Evolutionary conservation across 2,113 vertebrate species (phyloP).

Genomic region (Plectropomus leopardus): DNA sequence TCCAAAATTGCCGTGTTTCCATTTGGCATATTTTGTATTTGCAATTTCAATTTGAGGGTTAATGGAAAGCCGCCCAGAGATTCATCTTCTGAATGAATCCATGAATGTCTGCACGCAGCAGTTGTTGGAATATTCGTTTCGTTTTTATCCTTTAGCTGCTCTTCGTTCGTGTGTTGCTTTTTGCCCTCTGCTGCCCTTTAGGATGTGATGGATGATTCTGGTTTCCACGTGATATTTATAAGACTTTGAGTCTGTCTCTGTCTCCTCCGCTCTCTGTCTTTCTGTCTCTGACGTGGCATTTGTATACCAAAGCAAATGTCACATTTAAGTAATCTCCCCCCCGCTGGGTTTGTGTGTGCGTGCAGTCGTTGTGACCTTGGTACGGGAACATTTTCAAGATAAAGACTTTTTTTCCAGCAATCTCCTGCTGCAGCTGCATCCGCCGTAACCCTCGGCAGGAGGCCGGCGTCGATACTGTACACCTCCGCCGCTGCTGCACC

Average conservation of each 20-base stretch:
- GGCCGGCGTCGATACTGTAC: neutral
- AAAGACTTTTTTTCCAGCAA: neutral
- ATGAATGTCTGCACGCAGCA: too few species aligned
- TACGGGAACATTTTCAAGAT: neutral
- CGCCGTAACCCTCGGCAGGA: neutral
- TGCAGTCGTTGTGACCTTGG: neutral
- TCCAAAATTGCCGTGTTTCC: too few species aligned
- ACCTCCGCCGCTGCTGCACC: neutral
- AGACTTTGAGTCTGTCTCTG: neutral
- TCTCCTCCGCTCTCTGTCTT: neutral
- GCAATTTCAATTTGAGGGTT: too few species aligned
- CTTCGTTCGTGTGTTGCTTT: neutral
- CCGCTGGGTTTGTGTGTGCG: neutral
- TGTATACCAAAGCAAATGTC: slow-evolving; percentile 36
- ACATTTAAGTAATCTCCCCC: neutral
- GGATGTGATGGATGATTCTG: slow-evolving; percentile 22
- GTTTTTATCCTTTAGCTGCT: neutral
- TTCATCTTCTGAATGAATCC: too few species aligned
- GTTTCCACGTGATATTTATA: neutral
- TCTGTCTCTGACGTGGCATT: slow-evolving; percentile 4
- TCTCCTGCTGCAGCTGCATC: neutral
- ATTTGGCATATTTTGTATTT: too few species aligned
- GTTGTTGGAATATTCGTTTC: neutral
- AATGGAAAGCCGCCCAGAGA: too few species aligned
- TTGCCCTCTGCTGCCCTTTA: neutral